Evolutionary conservation across 2,113 vertebrate species (phyloP).

Genomic region (Odontophorus gujanensis): DNA sequence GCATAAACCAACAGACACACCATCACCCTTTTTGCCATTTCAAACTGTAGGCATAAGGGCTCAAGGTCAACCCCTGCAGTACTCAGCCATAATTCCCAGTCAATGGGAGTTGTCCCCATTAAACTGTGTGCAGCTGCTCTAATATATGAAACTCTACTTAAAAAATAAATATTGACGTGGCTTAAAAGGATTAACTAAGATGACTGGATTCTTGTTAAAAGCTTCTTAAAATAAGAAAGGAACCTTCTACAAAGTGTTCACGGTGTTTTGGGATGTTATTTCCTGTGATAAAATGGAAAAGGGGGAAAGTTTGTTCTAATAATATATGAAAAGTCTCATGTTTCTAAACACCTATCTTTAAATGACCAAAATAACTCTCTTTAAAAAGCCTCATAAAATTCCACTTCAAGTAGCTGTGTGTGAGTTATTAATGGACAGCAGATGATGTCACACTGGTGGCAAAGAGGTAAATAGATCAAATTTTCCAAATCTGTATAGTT

Average conservation of each 20-base stretch:
- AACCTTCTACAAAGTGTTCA: constrained; percentile 16
- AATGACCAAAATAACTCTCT: not conserved
- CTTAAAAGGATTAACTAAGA: constrained; percentile 53
- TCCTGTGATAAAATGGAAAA: constrained; percentile 38
- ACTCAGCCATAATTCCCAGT: not conserved
- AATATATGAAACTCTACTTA: constrained; percentile 24
- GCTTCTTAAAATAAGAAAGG: not conserved
- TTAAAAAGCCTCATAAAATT: constrained; percentile 7
- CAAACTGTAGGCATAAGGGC: not conserved
- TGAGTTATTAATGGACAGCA: not conserved
- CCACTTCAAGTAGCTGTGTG: not conserved
- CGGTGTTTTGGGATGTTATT: not conserved
- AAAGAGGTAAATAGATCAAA: constrained; percentile 4
- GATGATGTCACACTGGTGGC: not conserved
- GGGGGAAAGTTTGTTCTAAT: not conserved
- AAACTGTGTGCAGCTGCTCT: not conserved
- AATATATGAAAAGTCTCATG: not conserved
- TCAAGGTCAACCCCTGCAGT: not conserved
- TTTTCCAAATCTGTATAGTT: not conserved
- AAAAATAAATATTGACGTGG: constrained; percentile 48
- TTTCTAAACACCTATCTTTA: constrained; percentile 31
- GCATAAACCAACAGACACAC: not conserved
- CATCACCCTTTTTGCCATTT: not conserved
- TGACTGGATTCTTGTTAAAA: constrained; percentile 37
- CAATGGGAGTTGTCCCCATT: not conserved